Evolutionary conservation across 2,888 invertebrate genomes (phyloP).

Genomic region (Epinotia bilunana): DNA sequence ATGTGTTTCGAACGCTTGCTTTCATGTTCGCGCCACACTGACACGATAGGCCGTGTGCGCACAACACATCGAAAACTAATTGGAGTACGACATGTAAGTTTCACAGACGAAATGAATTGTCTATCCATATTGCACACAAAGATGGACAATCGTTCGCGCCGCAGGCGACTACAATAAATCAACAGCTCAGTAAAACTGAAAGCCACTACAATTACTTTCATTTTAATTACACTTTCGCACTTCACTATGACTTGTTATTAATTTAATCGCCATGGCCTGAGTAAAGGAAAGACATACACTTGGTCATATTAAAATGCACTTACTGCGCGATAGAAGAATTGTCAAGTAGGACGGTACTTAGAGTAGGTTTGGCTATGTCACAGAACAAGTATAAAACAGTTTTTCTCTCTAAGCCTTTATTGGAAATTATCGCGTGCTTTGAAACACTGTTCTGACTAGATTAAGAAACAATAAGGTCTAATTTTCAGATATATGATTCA

Average conservation of each 20-base stretch:
- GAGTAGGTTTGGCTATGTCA: conserved; percentile 7
- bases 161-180: conserved; percentile 25
- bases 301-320: conserved; percentile 30
- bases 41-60: too few species aligned
- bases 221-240: conserved; percentile 40
- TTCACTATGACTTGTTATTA: conserved; percentile 10
- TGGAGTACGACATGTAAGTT: not conserved
- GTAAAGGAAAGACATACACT: conserved; percentile 9
- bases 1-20: not conserved
- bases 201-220: conserved; percentile 31
- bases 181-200: conserved; percentile 28
- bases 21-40: not conserved
- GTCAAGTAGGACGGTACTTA: conserved; percentile 10
- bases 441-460: too few species aligned
- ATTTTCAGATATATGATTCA: too few species aligned
- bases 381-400: not conserved
- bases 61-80: not conserved
- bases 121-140: conserved; percentile 25
- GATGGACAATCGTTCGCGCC: conserved; percentile 18
- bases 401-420: not conserved
- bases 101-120: too few species aligned
- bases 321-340: conserved; percentile 9
- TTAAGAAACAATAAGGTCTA: too few species aligned
- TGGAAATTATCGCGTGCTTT: too few species aligned
- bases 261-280: conserved; percentile 4